Conservation (phyloP, 2,888 invertebrate species). For the Tineola bisselliella region DNA sequence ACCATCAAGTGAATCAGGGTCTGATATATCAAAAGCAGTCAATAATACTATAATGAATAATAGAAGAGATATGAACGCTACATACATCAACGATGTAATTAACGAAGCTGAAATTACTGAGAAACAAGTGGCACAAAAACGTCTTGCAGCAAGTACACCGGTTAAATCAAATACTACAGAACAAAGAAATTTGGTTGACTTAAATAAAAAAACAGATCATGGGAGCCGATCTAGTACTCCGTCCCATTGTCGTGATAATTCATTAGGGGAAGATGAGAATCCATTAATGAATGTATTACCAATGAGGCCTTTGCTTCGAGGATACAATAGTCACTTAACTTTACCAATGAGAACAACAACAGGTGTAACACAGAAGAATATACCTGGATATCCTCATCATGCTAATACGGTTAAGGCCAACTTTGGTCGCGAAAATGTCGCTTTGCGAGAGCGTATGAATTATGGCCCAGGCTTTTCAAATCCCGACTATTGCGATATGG, state of each 20-base stretch:
- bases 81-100: slow-evolving; percentile 61
- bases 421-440: slow-evolving; percentile 58
- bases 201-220: slow-evolving; percentile 35
- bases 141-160: slow-evolving; percentile 33
- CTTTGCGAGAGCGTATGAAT: slow-evolving; percentile 64
- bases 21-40: slow-evolving; percentile 64
- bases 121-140: slow-evolving; percentile 53
- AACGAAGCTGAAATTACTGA: slow-evolving; percentile 64
- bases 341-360: slow-evolving; percentile 72
- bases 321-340: slow-evolving; percentile 81
- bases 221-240: slow-evolving; percentile 59
- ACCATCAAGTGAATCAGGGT: slow-evolving; percentile 77
- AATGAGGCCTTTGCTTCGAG: slow-evolving; percentile 87
- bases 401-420: slow-evolving; percentile 66
- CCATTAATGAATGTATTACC: slow-evolving; percentile 85
- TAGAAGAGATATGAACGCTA: slow-evolving; percentile 64
- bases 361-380: slow-evolving; percentile 55
- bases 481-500: slow-evolving; percentile 77
- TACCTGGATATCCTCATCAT: slow-evolving; percentile 59
- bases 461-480: slow-evolving; percentile 64
- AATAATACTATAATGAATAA: slow-evolving; percentile 52
- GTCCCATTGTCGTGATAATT: slow-evolving; percentile 62
- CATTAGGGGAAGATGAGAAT: slow-evolving; percentile 73
- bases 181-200: slow-evolving; percentile 45
- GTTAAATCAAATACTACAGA: slow-evolving; percentile 37